Conservation (phyloP, 2,113 vertebrate genomes). For the Coptodon bakossiorum region DNA sequence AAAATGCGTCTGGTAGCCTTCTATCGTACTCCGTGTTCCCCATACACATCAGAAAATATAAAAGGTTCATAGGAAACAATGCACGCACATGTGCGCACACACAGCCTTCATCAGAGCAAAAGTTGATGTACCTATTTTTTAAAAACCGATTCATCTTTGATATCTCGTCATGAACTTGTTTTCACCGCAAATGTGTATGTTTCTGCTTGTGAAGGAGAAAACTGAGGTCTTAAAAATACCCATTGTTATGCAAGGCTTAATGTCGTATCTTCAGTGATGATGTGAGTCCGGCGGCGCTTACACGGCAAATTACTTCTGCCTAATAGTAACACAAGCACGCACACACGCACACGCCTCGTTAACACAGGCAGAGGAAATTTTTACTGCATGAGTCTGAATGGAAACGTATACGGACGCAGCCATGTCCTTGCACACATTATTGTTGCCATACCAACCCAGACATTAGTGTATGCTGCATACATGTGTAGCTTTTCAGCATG, state of each 20-base stretch:
- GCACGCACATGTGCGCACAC: neutral
- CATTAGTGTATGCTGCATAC: conserved; percentile 8
- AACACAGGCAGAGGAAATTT: neutral
- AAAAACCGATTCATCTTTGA: neutral
- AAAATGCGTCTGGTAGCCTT: conserved; percentile 28
- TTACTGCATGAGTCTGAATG: neutral
- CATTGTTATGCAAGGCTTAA: conserved; percentile 17
- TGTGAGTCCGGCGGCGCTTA: neutral
- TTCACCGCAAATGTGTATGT: neutral
- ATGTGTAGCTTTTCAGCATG: neutral
- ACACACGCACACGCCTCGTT: neutral
- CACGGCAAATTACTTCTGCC: conserved; percentile 1
- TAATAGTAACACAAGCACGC: neutral
- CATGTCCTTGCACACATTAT: conserved; percentile 8
- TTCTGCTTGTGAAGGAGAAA: neutral
- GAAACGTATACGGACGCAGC: neutral
- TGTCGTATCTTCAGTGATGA: neutral
- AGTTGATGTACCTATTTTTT: neutral
- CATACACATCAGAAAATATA: conserved; percentile 32
- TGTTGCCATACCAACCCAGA: conserved; percentile 53
- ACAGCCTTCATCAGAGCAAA: neutral
- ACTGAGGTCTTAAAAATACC: neutral
- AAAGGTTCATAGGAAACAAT: conserved; percentile 23
- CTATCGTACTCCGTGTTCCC: neutral
- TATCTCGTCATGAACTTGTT: neutral